Percentiles rank a stretch among this genome's conserved stretches.
These are phyloP conservation scores for Leptinotarsa lineolata DNA, from an alignment of 1,140 invertebrate species.

Conservation along the genomic window DNA sequence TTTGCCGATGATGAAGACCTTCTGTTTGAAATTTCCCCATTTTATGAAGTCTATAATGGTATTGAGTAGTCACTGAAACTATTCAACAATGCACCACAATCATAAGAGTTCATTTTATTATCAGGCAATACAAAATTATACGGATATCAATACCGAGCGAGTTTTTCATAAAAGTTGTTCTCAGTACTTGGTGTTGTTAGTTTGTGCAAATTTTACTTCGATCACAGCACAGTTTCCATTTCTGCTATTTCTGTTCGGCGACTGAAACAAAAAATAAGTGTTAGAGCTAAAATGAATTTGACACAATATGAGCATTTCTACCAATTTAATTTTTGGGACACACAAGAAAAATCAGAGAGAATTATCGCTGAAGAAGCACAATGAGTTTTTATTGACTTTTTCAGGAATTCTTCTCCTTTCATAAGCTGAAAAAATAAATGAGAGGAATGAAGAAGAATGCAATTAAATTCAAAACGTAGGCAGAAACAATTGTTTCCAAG, in stretches of 20 bases:
- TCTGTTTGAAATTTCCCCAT: not conserved
- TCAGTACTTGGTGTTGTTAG: constrained; percentile 43
- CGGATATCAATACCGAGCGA: not conserved
- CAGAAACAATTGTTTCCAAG: too few species aligned
- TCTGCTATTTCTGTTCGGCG: constrained; percentile 77
- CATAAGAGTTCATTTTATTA: constrained; percentile 44
- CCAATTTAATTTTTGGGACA: too few species aligned
- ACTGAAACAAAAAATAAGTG: constrained; percentile 49
- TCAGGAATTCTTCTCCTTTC: too few species aligned
- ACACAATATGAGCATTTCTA: too few species aligned
- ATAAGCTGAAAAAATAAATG: too few species aligned
- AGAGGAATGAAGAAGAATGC: too few species aligned
- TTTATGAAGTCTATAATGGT: not conserved
- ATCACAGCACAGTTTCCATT: constrained; percentile 90
- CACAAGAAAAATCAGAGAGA: too few species aligned
- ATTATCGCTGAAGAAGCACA: too few species aligned
- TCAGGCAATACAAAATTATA: constrained; percentile 33
- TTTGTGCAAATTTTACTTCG: constrained; percentile 39
- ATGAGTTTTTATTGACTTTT: too few species aligned
- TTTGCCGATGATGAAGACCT: not conserved
- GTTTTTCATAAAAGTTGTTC: not conserved
- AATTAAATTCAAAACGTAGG: too few species aligned
- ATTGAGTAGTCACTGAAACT: constrained; percentile 32
- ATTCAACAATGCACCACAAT: constrained; percentile 47
- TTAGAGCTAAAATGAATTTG: too few species aligned